A percentile compares a stretch with the other conserved stretches of the same genome.
These are phyloP conservation scores for Drosophila trapezifrons DNA, from an alignment of 1,140 invertebrate genomes.

Conservation along the genomic window DNA sequence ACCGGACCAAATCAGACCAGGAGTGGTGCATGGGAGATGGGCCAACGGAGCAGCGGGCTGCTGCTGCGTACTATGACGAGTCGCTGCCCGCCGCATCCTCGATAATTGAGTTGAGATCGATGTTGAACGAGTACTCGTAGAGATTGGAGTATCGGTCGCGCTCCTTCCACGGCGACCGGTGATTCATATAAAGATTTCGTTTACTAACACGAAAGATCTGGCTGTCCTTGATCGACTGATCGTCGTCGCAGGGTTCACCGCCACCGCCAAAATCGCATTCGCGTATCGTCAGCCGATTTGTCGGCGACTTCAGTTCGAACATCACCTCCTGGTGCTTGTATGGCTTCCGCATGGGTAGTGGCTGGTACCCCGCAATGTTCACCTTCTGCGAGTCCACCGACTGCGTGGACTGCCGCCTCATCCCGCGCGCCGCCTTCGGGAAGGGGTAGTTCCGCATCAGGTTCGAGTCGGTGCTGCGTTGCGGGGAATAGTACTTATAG, in stretches of 20 bases:
- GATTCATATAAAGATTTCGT: slow-evolving; percentile 84
- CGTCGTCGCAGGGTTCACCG: slow-evolving; percentile 83
- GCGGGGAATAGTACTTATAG: slow-evolving; percentile 83
- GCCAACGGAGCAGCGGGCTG: slow-evolving; percentile 46
- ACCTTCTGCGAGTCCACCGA: slow-evolving; percentile 82
- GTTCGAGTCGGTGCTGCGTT: slow-evolving; percentile 71
- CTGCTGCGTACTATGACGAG: slow-evolving; percentile 84
- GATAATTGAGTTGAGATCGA: slow-evolving; percentile 84
- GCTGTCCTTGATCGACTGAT: slow-evolving; percentile 84
- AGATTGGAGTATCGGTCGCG: slow-evolving; percentile 84
- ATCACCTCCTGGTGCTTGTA: slow-evolving; percentile 83
- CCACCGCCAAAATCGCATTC: slow-evolving; percentile 84
- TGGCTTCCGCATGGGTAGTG: slow-evolving; percentile 73
- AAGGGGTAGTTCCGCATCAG: slow-evolving; percentile 76
- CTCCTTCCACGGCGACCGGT: slow-evolving; percentile 82
- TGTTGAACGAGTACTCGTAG: slow-evolving; percentile 84
- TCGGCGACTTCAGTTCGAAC: slow-evolving; percentile 82
- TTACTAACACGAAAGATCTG: slow-evolving; percentile 84
- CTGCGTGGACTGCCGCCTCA: slow-evolving; percentile 79
- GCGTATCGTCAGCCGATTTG: slow-evolving; percentile 82
- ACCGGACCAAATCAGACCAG: slow-evolving; percentile 33
- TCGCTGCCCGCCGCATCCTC: slow-evolving; percentile 84
- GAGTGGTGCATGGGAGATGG: neutral
- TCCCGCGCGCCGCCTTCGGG: slow-evolving; percentile 71
- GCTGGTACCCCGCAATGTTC: slow-evolving; percentile 75